Base-by-base conservation (phyloP, 2,797 vertebrate genomes). In the Acipenser transmontanus region DNA sequence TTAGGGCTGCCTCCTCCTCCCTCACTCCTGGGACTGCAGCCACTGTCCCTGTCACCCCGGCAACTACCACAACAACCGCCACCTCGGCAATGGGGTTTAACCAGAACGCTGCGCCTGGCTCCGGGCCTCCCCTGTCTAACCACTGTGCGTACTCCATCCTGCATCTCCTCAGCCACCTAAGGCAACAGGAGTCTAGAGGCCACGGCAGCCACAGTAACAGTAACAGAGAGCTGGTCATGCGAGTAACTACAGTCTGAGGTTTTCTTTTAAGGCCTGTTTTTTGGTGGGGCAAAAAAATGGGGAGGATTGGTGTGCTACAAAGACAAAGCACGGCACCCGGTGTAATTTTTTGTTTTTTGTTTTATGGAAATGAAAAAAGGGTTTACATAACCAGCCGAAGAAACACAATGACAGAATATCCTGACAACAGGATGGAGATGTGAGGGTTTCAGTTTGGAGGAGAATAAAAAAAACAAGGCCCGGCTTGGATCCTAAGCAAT, bases 151-250 rank as follows among this genome's bases (percentile, higher is more conserved):
- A 99, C 69, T 97, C 89, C 84, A 93, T 99, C 85, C 93, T 98
- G 80, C 94, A 99, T 87, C 90, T 99, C 81, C 91, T 98, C 85
- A 98, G 92, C 87, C 94, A 98, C 80, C 89, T 98, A 78, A 90
- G 97, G 85, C 92, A 94, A 77, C 93, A 94, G 1, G 90, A 94
- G 82, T 88, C 87, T 71, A 92, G 95, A 74, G 87, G 84, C 80
- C 88, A 91, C 70, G 82, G 91, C 76, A 87, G 87, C 74, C 87
- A 34, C 54, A 57, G 60, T 8, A 61, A 61, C 73, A 83, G 88
- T 85, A 93, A 92, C 87, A 92, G 96, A 82, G 97, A 99, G 91
- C 93, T 99, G 79, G 96, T 99, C 82, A 99, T 99, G 97, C 94
- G 97, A 83, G 97, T 99, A 77, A 99, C 97, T 0, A 99, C 96